Evolutionary conservation across 2,797 vertebrate species (phyloP).

Genomic region (Amblyraja radiata): DNA sequence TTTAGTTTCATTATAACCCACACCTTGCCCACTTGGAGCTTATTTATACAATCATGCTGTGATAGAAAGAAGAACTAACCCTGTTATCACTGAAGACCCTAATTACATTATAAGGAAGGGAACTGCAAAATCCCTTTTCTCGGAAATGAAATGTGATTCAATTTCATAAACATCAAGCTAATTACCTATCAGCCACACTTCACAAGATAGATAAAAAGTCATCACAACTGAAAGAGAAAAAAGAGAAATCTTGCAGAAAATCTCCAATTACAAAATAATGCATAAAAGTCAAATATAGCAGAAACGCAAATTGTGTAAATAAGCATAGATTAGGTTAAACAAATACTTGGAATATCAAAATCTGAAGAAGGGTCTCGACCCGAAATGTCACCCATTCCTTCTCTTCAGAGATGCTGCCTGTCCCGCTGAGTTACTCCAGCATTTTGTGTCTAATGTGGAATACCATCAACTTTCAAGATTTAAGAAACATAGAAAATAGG

Average conservation of each 20-base stretch:
- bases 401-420: no score
- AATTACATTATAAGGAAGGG: constrained; percentile 19
- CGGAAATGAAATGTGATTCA: neutral
- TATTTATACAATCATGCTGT: constrained; percentile 18
- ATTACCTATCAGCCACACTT: neutral
- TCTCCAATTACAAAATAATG: neutral
- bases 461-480: neutral
- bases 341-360: no score
- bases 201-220: neutral
- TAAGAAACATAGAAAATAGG: no score
- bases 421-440: no score
- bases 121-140: neutral
- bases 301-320: neutral
- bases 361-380: no score
- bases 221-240: neutral
- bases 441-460: neutral
- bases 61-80: neutral
- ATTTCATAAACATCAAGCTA: neutral
- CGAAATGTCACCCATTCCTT: no score
- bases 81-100: constrained; percentile 3
- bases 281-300: neutral
- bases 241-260: neutral
- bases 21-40: neutral
- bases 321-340: no score
- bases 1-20: neutral